Conservation (phyloP, 1,140 invertebrate species). For the Cydia pomonella region DNA sequence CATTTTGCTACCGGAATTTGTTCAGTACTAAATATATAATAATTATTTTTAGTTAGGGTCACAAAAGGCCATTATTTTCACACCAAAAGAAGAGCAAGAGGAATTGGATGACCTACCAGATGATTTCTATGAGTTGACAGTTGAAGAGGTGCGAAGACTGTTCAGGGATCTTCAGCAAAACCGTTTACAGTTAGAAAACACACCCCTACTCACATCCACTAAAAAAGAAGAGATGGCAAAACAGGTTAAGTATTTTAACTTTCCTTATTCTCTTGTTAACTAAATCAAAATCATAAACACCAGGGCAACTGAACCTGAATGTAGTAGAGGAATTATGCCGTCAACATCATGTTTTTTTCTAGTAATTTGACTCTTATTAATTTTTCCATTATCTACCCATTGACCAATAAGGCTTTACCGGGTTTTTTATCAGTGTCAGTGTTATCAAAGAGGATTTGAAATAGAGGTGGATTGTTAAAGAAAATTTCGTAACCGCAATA, state of each 20-base stretch:
- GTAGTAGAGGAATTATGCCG: too few relatives aligned
- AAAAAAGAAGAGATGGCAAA: slow-evolving; percentile 83
- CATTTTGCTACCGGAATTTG: not conserved
- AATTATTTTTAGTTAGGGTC: slow-evolving; percentile 82
- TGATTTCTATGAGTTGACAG: slow-evolving; percentile 91
- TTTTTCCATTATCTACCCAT: too few relatives aligned
- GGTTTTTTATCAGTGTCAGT: too few relatives aligned
- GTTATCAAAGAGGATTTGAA: too few relatives aligned
- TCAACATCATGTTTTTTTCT: too few relatives aligned
- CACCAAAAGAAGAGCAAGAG: slow-evolving; percentile 80
- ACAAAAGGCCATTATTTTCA: slow-evolving; percentile 85
- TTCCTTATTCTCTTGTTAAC: slow-evolving; percentile 22
- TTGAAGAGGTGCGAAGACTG: slow-evolving; percentile 88
- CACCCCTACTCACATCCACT: slow-evolving; percentile 84
- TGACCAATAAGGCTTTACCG: too few relatives aligned
- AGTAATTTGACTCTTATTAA: too few relatives aligned
- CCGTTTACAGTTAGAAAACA: slow-evolving; percentile 83
- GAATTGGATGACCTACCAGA: slow-evolving; percentile 86
- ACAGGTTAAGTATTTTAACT: slow-evolving; percentile 61
- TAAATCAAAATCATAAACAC: too few relatives aligned
- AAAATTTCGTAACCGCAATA: too few relatives aligned
- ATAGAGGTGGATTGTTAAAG: too few relatives aligned
- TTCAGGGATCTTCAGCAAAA: slow-evolving; percentile 85
- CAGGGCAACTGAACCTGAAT: too few relatives aligned
- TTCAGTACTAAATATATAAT: too few relatives aligned